phyloP scores from a whole-genome alignment of 2,797 vertebrate species.

The Dromococcyx pavoninus region DNA sequence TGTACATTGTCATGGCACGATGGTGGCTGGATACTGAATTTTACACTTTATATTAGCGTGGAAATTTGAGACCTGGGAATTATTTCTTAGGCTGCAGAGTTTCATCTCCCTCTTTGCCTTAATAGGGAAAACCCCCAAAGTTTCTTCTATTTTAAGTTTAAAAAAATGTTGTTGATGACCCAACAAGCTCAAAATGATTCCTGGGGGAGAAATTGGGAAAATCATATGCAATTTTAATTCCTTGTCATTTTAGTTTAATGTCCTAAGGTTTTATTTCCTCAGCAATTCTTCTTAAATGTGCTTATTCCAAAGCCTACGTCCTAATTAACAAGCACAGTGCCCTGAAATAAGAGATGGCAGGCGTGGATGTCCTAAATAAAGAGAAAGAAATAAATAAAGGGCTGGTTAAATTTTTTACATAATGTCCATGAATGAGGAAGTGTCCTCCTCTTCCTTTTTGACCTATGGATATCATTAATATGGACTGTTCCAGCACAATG shows the following conservation, averaged over 20 bases:
- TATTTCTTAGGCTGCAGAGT: neutral
- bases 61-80: neutral
- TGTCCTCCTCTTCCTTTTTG: slow-evolving; percentile 9
- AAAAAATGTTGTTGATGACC: neutral
- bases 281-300: neutral
- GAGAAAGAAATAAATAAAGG: slow-evolving; percentile 22
- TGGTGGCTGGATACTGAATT: neutral
- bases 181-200: neutral
- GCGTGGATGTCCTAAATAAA: slow-evolving; percentile 42
- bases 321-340: slow-evolving; percentile 39
- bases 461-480: slow-evolving; percentile 55
- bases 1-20: neutral
- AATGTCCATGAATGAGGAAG: neutral
- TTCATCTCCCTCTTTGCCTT: neutral
- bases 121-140: neutral
- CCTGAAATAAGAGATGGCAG: neutral
- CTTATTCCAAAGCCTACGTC: slow-evolving; percentile 6
- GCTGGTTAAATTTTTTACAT: neutral
- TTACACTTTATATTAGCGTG: neutral
- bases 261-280: slow-evolving; percentile 7
- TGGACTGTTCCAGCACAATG: slow-evolving; percentile 61
- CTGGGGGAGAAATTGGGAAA: neutral
- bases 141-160: neutral
- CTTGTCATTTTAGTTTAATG: neutral
- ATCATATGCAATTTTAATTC: neutral